Percentiles rank a stretch among this genome's conserved stretches.
phyloP scores from a whole-genome alignment of 2,888 invertebrate genomes.

The Hoplodrina ambigua region DNA sequence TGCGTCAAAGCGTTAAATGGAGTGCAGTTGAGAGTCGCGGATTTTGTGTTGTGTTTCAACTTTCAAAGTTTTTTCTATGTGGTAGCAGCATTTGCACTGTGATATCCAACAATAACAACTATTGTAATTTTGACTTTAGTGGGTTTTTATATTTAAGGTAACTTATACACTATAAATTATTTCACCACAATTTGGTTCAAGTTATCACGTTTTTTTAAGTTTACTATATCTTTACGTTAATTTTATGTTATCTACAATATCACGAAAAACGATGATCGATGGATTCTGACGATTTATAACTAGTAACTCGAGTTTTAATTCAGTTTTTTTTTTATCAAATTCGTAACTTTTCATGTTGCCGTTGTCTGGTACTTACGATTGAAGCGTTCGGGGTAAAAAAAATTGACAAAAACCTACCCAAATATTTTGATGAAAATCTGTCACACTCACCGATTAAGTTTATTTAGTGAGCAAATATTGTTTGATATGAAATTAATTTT shows the following conservation, averaged over 20 bases:
- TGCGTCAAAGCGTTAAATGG: constrained; percentile 15
- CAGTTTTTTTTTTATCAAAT: background rate
- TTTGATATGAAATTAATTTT: background rate
- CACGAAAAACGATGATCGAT: background rate
- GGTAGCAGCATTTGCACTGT: constrained; percentile 22
- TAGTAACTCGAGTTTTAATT: constrained; percentile 6
- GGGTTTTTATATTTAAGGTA: constrained; percentile 29
- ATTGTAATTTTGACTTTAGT: background rate
- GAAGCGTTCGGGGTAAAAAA: constrained; percentile 5
- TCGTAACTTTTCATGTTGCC: background rate
- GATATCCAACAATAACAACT: constrained; percentile 1
- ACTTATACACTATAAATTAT: constrained; percentile 2
- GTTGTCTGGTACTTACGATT: background rate
- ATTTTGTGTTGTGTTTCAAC: constrained; percentile 30
- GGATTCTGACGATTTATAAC: background rate
- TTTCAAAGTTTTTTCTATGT: constrained; percentile 23
- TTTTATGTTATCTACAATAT: background rate
- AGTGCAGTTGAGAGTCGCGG: constrained; percentile 3
- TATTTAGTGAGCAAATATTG: background rate
- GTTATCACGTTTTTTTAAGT: constrained; percentile 31
- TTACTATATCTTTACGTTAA: background rate
- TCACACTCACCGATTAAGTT: background rate
- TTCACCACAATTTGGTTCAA: constrained; percentile 35
- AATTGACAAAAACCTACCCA: constrained; percentile 12
- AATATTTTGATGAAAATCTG: background rate